Evolutionary conservation across 2,797 vertebrate genomes (phyloP), one percentile per base, ranked within the genome.

Genomic region (Ceryle rudis): DNA sequence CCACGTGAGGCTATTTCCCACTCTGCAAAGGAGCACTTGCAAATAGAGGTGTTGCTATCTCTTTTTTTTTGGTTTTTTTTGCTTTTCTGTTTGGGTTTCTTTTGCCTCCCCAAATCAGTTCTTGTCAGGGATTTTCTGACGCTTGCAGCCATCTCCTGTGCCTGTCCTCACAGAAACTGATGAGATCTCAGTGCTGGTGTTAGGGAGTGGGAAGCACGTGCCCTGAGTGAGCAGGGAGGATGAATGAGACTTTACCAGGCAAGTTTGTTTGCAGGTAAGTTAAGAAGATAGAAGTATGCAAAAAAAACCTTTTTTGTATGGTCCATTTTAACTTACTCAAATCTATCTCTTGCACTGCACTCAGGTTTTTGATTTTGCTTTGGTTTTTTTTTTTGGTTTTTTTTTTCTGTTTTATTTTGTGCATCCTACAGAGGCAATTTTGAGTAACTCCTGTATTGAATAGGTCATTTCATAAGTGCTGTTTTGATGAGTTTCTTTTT

Each of bases 391-490:
- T 42, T 49, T 41, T 58, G 8, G 29, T 31, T 11, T 37, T 49
- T 11, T 42, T 49, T 41, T 58, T 26, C 57, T 28, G 46, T 39
- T 39, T 39, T 39, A 14, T 39, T 39, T 39, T 39, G 8, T 41
- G 17, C 65, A 7, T 39, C 66, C 47, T 64, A 23, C 10, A 42
- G 39, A 51, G 31, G 7, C 2, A 41, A 51, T 65, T 91, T 69
- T 81, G 83, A 91, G 84, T 62, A 69, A 21, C 10, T 66, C 60
- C 14, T 25, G 18, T 42, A 82, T 37, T 21, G 60, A 64, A 49
- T 52, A 67, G 33, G 31, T 93, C 87, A 92, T 95, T 85, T 93
- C 93, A 74, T 31, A 71, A 95, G 51, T 44, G 78, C 71, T 73
- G 51, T 52, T 73, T 28, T 64, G 47, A 77, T 11, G 66, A 81